Evolutionary conservation across 2,888 invertebrate genomes (phyloP).

Genomic region (Thumatha senex): DNA sequence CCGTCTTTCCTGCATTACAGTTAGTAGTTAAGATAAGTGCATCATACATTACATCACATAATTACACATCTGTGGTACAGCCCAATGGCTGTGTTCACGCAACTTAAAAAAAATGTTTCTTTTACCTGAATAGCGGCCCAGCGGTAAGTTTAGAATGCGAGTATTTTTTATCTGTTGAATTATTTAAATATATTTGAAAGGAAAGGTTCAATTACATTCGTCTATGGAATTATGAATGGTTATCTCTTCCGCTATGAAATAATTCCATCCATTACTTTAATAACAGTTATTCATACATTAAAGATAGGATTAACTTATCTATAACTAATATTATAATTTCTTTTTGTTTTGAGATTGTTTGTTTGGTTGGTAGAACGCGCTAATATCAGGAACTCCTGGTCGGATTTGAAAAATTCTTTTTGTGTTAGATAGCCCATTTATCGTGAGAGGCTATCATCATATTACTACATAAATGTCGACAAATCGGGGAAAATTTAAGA

Average conservation of each 20-base stretch:
- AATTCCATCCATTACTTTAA: neutral
- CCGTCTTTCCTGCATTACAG: constrained; percentile 4
- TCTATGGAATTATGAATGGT: neutral
- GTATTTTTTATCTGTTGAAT: neutral
- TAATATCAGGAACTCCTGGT: too few relatives aligned
- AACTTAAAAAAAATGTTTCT: constrained; percentile 3
- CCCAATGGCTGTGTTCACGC: constrained; percentile 12
- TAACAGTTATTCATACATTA: too few relatives aligned
- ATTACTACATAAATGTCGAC: too few relatives aligned
- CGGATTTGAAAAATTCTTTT: too few relatives aligned
- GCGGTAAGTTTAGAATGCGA: neutral
- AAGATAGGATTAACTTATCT: neutral
- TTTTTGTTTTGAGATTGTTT: too few relatives aligned
- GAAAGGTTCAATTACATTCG: too few relatives aligned
- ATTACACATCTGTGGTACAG: constrained; percentile 16
- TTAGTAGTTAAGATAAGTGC: constrained; percentile 14
- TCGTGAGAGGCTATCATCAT: too few relatives aligned
- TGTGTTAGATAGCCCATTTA: too few relatives aligned
- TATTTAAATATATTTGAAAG: neutral
- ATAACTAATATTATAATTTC: too few relatives aligned
- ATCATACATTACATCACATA: constrained; percentile 13
- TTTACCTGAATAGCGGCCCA: neutral
- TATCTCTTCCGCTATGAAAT: neutral
- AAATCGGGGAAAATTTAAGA: too few relatives aligned
- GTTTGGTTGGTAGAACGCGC: too few relatives aligned